These are phyloP conservation scores for Eleginops maclovinus DNA, from an alignment of 2,113 vertebrate species.

Conservation along the genomic window DNA sequence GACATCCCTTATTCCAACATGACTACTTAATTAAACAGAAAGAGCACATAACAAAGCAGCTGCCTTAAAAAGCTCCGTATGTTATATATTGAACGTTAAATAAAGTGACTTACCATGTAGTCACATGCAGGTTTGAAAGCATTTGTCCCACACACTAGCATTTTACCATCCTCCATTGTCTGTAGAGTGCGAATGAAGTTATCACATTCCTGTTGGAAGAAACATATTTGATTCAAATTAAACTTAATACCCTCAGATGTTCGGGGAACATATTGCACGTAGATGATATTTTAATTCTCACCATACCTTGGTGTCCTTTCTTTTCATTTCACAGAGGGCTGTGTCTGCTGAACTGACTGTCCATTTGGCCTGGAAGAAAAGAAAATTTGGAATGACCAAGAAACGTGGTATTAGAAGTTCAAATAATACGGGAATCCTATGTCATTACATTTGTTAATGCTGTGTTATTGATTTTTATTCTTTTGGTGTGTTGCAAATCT, in stretches of 20 bases:
- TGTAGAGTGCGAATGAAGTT: slow-evolving; percentile 45
- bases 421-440: neutral
- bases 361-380: slow-evolving; percentile 31
- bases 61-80: neutral
- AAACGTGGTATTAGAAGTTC: neutral
- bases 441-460: neutral
- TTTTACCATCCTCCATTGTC: slow-evolving; percentile 27
- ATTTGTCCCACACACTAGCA: slow-evolving; percentile 33
- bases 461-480: neutral
- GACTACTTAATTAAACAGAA: neutral
- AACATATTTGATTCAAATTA: rapidly evolving
- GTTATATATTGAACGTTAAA: neutral
- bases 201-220: slow-evolving; percentile 38
- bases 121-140: slow-evolving; percentile 47
- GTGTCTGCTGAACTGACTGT: neutral
- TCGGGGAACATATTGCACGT: neutral
- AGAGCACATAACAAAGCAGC: neutral
- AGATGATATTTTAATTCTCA: neutral
- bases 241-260: neutral
- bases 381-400: neutral
- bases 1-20: neutral
- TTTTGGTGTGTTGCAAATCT: neutral
- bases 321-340: slow-evolving; percentile 35
- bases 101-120: slow-evolving; percentile 18
- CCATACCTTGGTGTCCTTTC: slow-evolving; percentile 15